phyloP scores from a whole-genome alignment of 2,113 vertebrate species.

The Pipra filicauda region DNA sequence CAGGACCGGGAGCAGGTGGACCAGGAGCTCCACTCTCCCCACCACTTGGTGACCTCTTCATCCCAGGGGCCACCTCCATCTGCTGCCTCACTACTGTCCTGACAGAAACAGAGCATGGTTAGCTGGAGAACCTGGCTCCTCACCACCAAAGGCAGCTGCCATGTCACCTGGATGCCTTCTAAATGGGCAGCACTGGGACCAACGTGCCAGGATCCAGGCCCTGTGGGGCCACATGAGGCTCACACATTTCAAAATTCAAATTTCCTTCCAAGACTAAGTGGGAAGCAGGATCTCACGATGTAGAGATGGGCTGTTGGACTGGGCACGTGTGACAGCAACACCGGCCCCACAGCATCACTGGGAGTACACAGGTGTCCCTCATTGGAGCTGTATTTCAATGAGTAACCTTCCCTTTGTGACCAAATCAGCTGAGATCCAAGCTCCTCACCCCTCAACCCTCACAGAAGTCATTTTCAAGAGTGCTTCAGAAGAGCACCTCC shows the following conservation, averaged over 20 bases:
- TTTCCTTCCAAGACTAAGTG: neutral
- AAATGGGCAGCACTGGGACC: neutral
- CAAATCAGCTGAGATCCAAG: neutral
- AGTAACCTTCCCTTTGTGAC: neutral
- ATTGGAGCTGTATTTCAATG: neutral
- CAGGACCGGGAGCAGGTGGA: constrained; percentile 89
- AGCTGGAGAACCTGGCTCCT: constrained; percentile 27
- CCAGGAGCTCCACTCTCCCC: constrained; percentile 94
- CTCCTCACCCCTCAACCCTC: neutral
- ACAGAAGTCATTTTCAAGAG: neutral
- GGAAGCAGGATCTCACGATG: neutral
- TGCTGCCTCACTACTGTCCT: constrained; percentile 88
- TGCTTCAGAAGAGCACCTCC: neutral
- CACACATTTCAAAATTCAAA: neutral
- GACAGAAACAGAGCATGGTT: constrained; percentile 75
- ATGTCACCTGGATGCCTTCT: neutral
- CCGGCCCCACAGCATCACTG: neutral
- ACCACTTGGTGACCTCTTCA: constrained; percentile 89
- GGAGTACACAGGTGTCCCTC: neutral
- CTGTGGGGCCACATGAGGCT: neutral
- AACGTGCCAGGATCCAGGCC: fast-evolving
- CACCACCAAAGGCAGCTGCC: neutral
- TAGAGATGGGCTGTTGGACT: neutral
- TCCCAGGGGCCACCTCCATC: constrained; percentile 70
- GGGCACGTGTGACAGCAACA: fast-evolving